Conservation (phyloP, 2,113 vertebrate genomes). For the Halichoerus grypus region DNA sequence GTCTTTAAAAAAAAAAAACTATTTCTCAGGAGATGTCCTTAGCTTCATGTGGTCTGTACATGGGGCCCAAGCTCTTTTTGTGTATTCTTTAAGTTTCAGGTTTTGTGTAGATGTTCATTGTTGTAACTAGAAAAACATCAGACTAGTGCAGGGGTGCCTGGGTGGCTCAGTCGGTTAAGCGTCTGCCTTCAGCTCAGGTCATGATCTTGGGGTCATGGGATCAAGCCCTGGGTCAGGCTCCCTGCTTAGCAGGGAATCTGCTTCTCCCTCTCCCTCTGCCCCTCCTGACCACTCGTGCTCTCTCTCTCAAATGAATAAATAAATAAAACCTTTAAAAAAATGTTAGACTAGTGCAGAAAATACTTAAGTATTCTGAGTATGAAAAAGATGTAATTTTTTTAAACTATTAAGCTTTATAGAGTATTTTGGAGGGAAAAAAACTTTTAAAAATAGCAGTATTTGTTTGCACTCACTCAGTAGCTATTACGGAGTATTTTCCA, state of each 20-base stretch:
- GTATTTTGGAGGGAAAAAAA: background rate
- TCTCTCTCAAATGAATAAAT: background rate
- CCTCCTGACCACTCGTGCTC: background rate
- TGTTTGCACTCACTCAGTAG: background rate
- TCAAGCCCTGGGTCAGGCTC: background rate
- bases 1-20: background rate
- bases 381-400: background rate
- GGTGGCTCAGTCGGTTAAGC: background rate
- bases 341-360: background rate
- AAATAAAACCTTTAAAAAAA: background rate
- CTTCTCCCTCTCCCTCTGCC: background rate
- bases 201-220: background rate
- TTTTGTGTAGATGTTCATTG: background rate
- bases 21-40: background rate
- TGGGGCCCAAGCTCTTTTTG: background rate
- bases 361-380: background rate
- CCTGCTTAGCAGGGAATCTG: background rate
- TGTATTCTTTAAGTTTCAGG: background rate
- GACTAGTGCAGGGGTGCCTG: background rate
- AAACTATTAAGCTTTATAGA: background rate
- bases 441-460: background rate
- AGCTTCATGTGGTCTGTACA: background rate
- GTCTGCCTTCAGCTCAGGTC: background rate
- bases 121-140: background rate
- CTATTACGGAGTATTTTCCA: background rate